Evolutionary conservation across 2,888 invertebrate species (phyloP).

Genomic region (Leptinotarsa juncta): DNA sequence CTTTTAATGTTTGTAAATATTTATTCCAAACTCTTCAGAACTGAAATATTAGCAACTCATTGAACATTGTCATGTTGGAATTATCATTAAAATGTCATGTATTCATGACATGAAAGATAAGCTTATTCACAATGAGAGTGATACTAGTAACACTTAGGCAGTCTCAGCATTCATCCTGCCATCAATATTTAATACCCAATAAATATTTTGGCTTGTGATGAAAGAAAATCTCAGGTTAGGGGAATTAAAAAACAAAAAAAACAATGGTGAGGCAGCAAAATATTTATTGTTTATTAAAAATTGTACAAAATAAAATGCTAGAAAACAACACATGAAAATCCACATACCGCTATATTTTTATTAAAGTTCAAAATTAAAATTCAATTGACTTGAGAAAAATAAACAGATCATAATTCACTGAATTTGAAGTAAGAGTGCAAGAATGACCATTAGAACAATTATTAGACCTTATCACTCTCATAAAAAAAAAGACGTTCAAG

Average conservation of each 20-base stretch:
- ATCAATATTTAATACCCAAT: conserved; percentile 57
- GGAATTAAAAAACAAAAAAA: conserved; percentile 51
- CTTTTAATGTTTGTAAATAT: neutral
- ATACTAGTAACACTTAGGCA: neutral
- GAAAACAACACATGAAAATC: conserved; percentile 37
- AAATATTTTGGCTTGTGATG: conserved; percentile 57
- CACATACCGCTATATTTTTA: conserved; percentile 30
- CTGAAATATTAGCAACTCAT: no score
- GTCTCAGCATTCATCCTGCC: conserved; percentile 23
- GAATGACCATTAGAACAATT: neutral
- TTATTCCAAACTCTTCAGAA: neutral
- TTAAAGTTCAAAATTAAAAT: neutral
- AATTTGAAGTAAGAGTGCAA: neutral
- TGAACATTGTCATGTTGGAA: no score
- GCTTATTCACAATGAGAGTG: neutral
- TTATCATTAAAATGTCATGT: no score
- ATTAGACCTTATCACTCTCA: neutral
- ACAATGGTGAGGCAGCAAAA: conserved; percentile 60
- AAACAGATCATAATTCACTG: neutral
- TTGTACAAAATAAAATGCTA: conserved; percentile 42
- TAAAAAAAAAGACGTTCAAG: conserved; percentile 25
- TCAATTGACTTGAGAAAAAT: neutral
- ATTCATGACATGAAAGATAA: neutral
- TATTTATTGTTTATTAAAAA: conserved; percentile 67
- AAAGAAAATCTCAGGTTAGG: conserved; percentile 35